Base-by-base conservation (phyloP, 2,797 vertebrate genomes). In the Bovichtus diacanthus region DNA sequence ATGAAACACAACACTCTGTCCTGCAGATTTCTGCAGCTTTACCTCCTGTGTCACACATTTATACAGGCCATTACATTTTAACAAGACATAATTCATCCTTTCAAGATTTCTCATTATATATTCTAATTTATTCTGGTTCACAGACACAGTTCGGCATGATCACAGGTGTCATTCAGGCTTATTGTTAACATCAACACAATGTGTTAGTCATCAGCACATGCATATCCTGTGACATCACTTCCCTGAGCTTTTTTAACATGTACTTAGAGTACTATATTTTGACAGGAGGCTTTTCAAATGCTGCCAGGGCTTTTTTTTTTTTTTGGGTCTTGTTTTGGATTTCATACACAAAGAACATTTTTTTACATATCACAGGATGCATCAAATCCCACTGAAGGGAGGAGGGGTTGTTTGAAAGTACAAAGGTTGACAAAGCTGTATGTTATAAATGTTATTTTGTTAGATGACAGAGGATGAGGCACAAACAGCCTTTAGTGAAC, bases 141-240 rank as follows among this genome's bases (percentile, higher is more conserved):
- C 79, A 84, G 53, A 76, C 81, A 25, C 70, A 63, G 27, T 56
- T 56, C 51, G 27, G 49, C 64, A 73, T 1, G 36, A 86, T 87
- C 81, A 65, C 84, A 86, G 88, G 86, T 92, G 90, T 86, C 81
- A 68, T 41, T 77, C 60, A 64, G 51, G 72, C 72, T 73, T 80
- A 82, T 88, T 83, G 78, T 85, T 78, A 82, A 76, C 70, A 83
- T 86, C 27, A n/a, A 70, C 80, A 39, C 90, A 93, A 91, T 91
- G 80, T 93, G 91, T 91, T 93, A 88, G 84, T 86, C 86, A 93
- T 94, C 90, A 90, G 78, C 56, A 49, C 89, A 89, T 93, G 76
- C 89, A 85, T 80, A 74, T 88, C 82, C 78, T 64, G 82, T 93
- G 92, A 94, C 92, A 90, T 94, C 92, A 94, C 88, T 87, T 91